These are phyloP conservation scores for Drosophila leonis DNA, from an alignment of 2,888 invertebrate genomes.

Conservation along the genomic window DNA sequence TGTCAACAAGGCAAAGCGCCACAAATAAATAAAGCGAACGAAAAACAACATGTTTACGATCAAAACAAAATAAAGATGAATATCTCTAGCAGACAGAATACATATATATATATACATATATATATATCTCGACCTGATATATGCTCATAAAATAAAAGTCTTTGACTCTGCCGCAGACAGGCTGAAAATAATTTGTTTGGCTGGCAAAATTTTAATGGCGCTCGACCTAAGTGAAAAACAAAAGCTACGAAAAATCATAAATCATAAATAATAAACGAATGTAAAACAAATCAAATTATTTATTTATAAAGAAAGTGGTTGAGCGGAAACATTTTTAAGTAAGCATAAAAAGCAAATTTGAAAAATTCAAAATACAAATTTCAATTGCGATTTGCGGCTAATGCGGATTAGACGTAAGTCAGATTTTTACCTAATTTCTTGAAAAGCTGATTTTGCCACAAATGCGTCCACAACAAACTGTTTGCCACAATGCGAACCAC, in stretches of 20 bases:
- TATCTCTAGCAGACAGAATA: constrained; percentile 10
- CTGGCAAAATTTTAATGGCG: constrained; percentile 25
- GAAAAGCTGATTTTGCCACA: constrained; percentile 25
- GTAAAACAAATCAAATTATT: constrained; percentile 1
- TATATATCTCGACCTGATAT: constrained; percentile 2
- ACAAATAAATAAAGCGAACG: constrained; percentile 1
- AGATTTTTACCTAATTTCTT: constrained; percentile 45
- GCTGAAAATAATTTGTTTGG: constrained; percentile 46
- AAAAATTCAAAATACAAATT: not conserved
- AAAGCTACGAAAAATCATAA: constrained; percentile 35
- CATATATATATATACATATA: constrained; percentile 10
- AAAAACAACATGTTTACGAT: constrained; percentile 28
- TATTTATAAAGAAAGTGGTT: not conserved
- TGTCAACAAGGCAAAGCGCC: constrained; percentile 44
- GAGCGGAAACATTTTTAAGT: constrained; percentile 22
- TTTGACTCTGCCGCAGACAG: constrained; percentile 69
- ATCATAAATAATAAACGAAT: constrained; percentile 1
- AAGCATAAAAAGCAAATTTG: not conserved
- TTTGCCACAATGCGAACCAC: constrained; percentile 60
- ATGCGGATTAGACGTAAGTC: not conserved
- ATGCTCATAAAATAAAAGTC: constrained; percentile 32
- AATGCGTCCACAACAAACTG: constrained; percentile 34
- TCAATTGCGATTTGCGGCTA: not conserved
- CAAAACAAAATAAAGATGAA: constrained; percentile 51
- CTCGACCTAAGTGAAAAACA: constrained; percentile 33